A percentile compares a stretch with the other conserved stretches of the same genome.
phyloP scores from a whole-genome alignment of 92 coral and sea anemone genomes.

The Palythoa grandiflora region DNA sequence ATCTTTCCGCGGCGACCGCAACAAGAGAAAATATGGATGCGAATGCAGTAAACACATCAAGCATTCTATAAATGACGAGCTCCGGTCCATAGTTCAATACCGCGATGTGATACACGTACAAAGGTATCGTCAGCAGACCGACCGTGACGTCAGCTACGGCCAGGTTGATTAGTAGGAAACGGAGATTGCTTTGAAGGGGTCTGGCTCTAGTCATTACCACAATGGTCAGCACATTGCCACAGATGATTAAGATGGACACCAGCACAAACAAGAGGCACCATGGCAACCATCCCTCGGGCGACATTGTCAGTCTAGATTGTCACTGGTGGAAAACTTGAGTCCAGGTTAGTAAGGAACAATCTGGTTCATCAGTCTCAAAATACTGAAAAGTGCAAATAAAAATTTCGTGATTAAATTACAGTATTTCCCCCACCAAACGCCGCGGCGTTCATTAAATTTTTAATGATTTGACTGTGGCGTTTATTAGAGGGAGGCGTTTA shows the following conservation, averaged over 20 bases:
- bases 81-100: neutral
- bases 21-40: constrained; percentile 69
- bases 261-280: constrained; percentile 34
- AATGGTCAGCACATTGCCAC: constrained; percentile 25
- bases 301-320: neutral
- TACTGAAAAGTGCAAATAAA: constrained; percentile 2
- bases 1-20: constrained; percentile 64
- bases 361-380: neutral
- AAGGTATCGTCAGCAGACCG: constrained; percentile 7
- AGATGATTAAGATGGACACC: constrained; percentile 1
- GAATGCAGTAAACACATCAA: constrained; percentile 67
- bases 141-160: constrained; percentile 32
- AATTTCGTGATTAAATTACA: too few relatives aligned
- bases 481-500: too few relatives aligned
- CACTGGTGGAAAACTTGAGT: neutral
- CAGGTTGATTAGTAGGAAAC: constrained; percentile 8
- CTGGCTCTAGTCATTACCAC: constrained; percentile 24
- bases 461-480: too few relatives aligned
- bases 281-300: constrained; percentile 3
- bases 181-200: constrained; percentile 31
- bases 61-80: constrained; percentile 39
- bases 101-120: constrained; percentile 12
- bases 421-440: too few relatives aligned
- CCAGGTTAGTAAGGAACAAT: neutral
- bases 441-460: too few relatives aligned